A percentile compares a stretch with the other conserved stretches of the same genome.
Evolutionary conservation across 2,888 invertebrate species (phyloP).

Genomic region (Ctena decussata): DNA sequence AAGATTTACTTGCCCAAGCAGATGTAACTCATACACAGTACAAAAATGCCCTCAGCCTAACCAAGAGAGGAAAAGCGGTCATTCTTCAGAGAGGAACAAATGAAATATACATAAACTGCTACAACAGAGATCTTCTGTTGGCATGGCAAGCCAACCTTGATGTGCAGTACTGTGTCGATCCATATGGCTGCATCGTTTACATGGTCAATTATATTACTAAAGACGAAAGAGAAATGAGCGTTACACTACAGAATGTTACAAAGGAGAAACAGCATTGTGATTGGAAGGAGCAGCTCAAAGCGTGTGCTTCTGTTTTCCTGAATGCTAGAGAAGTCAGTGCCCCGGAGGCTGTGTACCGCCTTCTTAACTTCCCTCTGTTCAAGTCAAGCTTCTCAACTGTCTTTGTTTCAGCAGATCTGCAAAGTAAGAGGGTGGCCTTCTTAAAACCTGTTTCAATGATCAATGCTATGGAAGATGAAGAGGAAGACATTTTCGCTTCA

Average conservation of each 20-base stretch:
- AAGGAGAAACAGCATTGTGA: slow-evolving; percentile 21
- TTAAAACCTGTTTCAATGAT: slow-evolving; percentile 45
- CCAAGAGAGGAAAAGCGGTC: slow-evolving; percentile 38
- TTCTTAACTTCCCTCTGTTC: slow-evolving; percentile 42
- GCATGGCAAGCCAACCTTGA: slow-evolving; percentile 60
- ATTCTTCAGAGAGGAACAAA: slow-evolving; percentile 26
- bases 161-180: slow-evolving; percentile 60
- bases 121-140: slow-evolving; percentile 34
- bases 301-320: slow-evolving; percentile 48
- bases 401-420: slow-evolving; percentile 50
- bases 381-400: slow-evolving; percentile 20
- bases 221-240: slow-evolving; percentile 34
- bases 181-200: slow-evolving; percentile 58
- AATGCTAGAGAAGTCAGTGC: slow-evolving; percentile 56
- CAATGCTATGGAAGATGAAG: slow-evolving; percentile 52
- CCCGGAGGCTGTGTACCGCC: slow-evolving; percentile 54
- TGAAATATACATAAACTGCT: slow-evolving; percentile 33
- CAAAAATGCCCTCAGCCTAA: slow-evolving; percentile 35
- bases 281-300: slow-evolving; percentile 29
- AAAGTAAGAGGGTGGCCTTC: slow-evolving; percentile 35
- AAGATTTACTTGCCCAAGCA: slow-evolving; percentile 21
- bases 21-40: slow-evolving; percentile 31
- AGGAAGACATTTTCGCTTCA: slow-evolving; percentile 14
- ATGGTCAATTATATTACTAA: slow-evolving; percentile 53
- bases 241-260: slow-evolving; percentile 39